phyloP scores from a whole-genome alignment of 2,797 vertebrate genomes.

The Monodelphis domestica region DNA sequence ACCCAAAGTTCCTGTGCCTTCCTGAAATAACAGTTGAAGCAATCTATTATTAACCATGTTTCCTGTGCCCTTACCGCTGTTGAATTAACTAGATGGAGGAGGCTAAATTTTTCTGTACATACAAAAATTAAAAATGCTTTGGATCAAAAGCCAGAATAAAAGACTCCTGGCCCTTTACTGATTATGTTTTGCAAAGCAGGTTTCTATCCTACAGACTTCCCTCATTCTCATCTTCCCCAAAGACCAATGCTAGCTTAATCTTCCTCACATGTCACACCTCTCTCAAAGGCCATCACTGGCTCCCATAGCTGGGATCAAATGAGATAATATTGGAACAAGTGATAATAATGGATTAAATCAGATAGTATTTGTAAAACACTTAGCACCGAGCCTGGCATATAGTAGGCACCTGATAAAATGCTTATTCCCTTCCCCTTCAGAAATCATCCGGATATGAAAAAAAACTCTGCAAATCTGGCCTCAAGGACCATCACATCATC shows the following conservation, averaged over 20 bases:
- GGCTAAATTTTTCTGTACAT: slow-evolving; percentile 30
- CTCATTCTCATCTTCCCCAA: background rate
- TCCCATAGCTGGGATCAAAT: background rate
- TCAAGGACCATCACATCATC: too few species aligned
- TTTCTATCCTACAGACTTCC: background rate
- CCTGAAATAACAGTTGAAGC: slow-evolving; percentile 47
- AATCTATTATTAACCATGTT: slow-evolving; percentile 77
- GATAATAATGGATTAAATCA: background rate
- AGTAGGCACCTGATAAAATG: background rate
- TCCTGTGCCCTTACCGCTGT: slow-evolving; percentile 66
- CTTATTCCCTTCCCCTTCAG: background rate
- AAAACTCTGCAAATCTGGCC: too few species aligned
- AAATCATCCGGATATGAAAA: too few species aligned
- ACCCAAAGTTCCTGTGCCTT: slow-evolving; percentile 44
- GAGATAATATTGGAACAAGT: background rate
- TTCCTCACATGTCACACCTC: background rate
- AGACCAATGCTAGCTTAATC: background rate
- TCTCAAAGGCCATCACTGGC: background rate
- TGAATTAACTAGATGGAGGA: slow-evolving; percentile 67
- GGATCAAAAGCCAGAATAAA: slow-evolving; percentile 21
- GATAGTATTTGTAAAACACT: background rate
- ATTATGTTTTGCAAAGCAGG: background rate
- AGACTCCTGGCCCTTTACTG: background rate
- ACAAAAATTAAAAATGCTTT: slow-evolving; percentile 8
- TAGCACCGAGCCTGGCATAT: background rate